Base-by-base conservation (phyloP, 2,113 vertebrate species). In the Apodemus speciosus region DNA sequence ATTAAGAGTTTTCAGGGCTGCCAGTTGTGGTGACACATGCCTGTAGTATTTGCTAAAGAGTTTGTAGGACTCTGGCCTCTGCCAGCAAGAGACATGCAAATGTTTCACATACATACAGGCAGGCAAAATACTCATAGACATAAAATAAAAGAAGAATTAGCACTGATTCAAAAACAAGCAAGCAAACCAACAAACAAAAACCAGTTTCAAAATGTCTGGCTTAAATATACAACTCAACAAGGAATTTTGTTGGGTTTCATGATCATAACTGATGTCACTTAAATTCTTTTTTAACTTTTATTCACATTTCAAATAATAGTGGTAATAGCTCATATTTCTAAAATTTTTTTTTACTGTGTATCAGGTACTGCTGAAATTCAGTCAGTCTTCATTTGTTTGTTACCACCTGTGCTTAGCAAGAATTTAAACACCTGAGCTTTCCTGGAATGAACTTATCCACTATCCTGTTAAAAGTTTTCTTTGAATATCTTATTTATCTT, bases 211-310 rank as follows among this genome's bases (percentile, higher is more conserved):
- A 92, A 76, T 89, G 8, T 95, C 27, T 85, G 62, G 11, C 51
- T 51, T 95, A 73, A 60, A n/a, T 75, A 40, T 93, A 14, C 20
- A 60, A 9, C 3, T 92, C 66, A 88, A 43, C 3, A 13, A 88
- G 53, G 40, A 73, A 58, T 40, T 92, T 92, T 94, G 9, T 90
- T 93, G 60, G n/a, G 15, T 77, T 95, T 96, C 62, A 18, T 95
- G 60, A 30, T 71, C 51, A 9, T 88, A 79, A 43, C 46, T 93
- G 46, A 25, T 40, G 9, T 79, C 23, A 89, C 89, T 11, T 71
- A n/a, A 90, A 86, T 80, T 90, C 53, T 80, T 93, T 89, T 91
- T 89, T 14, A 88, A 40, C 15, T 10, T 43, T 93, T 9, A 38
- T 71, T 92, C 27, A 93, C 21, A 58, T 95, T 93, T 95, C 53